These are phyloP conservation scores for Narcine bancroftii DNA, from an alignment of 2,113 vertebrate species.

Conservation along the genomic window DNA sequence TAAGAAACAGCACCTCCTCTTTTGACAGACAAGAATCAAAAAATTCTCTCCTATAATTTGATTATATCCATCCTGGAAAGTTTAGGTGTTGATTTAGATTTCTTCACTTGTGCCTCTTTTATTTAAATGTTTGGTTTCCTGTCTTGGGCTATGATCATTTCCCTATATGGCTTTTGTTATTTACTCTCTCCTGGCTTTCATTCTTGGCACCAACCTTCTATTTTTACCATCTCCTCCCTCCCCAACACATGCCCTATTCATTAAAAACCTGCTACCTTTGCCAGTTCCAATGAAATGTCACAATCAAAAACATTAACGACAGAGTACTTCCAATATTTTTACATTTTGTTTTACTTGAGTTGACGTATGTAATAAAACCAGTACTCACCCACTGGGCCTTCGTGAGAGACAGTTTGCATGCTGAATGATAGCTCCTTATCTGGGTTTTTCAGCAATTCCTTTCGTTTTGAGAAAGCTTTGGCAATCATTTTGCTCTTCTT, in stretches of 20 bases:
- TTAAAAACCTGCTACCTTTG: not conserved
- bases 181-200: not conserved
- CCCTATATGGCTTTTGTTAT: not conserved
- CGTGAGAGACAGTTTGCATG: slow-evolving; percentile 89
- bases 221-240: not conserved
- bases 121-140: not conserved
- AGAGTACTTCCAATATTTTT: not conserved
- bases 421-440: slow-evolving; percentile 90
- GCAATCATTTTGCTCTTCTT: slow-evolving; percentile 99
- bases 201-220: not conserved
- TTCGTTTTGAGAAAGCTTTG: slow-evolving; percentile 89
- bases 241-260: not conserved
- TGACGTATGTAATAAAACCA: not conserved
- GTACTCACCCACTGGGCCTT: slow-evolving; percentile 80
- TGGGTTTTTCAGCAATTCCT: slow-evolving; percentile 84
- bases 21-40: not conserved
- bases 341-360: not conserved
- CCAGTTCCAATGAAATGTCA: too few species aligned
- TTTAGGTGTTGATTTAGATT: not conserved
- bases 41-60: not conserved
- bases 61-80: not conserved
- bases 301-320: not conserved
- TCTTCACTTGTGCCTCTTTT: not conserved
- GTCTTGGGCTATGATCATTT: not conserved
- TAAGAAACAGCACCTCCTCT: not conserved